phyloP scores from a whole-genome alignment of 1,140 invertebrate species.

The Camponotus vicinus region DNA sequence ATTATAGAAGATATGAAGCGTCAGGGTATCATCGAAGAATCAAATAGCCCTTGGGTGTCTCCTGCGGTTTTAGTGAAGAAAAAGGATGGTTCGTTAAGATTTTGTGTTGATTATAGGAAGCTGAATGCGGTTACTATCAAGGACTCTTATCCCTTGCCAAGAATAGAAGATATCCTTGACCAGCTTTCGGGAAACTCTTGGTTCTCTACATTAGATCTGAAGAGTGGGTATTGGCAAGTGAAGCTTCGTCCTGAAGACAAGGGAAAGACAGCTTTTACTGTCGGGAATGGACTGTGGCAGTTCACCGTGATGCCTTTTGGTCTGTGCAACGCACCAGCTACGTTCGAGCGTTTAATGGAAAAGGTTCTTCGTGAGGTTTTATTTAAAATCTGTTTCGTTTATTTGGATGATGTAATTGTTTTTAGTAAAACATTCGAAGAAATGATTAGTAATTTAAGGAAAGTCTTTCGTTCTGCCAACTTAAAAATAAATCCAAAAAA shows the following conservation, averaged over 20 bases:
- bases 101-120: too few relatives aligned
- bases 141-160: neutral
- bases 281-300: neutral
- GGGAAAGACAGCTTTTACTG: neutral
- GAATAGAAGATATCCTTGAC: neutral
- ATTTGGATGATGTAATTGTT: neutral
- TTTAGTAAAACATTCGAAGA: neutral
- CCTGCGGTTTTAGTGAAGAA: too few relatives aligned
- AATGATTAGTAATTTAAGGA: neutral
- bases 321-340: neutral
- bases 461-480: neutral
- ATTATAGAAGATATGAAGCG: too few relatives aligned
- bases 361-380: neutral
- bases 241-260: neutral
- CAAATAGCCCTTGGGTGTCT: too few relatives aligned
- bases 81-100: too few relatives aligned
- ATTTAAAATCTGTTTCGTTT: neutral
- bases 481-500: constrained; percentile 8
- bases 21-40: too few relatives aligned
- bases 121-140: too few relatives aligned
- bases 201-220: neutral
- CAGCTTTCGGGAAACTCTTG: neutral
- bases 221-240: neutral
- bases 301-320: neutral
- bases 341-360: neutral